A percentile compares a stretch with the other conserved stretches of the same genome.
These are phyloP conservation scores for Siniperca scherzeri DNA, from an alignment of 2,797 vertebrate genomes.

Conservation along the genomic window DNA sequence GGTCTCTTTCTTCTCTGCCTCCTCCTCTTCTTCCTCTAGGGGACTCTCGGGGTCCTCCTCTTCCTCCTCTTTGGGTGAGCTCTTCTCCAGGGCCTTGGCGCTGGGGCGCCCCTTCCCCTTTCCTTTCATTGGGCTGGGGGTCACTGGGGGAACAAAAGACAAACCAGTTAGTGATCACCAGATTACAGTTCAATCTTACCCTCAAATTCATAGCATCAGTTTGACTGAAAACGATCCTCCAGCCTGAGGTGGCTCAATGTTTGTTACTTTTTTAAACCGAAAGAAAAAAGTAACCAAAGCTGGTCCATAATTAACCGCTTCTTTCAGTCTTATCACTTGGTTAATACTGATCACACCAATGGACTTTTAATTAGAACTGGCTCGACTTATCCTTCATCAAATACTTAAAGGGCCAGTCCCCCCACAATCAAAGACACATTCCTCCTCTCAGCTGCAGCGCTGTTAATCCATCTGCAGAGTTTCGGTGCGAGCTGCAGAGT, in stretches of 20 bases:
- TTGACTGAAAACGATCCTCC: neutral
- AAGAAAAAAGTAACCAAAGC: no score
- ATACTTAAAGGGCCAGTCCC: no score
- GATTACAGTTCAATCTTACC: neutral
- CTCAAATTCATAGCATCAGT: neutral
- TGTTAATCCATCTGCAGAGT: no score
- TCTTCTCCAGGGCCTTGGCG: conserved; percentile 95
- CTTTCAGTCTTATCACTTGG: no score
- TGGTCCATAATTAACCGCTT: no score
- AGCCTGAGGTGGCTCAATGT: neutral
- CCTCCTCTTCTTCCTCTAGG: conserved; percentile 87
- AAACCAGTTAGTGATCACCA: neutral
- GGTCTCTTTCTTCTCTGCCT: conserved; percentile 90
- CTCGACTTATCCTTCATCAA: no score
- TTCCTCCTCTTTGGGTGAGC: conserved; percentile 94
- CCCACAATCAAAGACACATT: no score
- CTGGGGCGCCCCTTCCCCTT: conserved; percentile 97
- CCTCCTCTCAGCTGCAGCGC: no score
- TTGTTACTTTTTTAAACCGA: no score
- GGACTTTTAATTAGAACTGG: no score
- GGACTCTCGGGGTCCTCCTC: conserved; percentile 86
- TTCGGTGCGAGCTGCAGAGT: no score
- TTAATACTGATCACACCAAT: no score
- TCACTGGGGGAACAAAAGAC: conserved; percentile 84
- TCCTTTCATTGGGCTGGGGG: conserved; percentile 97